Conservation (phyloP, 2,888 invertebrate species). For the Parthenolecanium corni region DNA sequence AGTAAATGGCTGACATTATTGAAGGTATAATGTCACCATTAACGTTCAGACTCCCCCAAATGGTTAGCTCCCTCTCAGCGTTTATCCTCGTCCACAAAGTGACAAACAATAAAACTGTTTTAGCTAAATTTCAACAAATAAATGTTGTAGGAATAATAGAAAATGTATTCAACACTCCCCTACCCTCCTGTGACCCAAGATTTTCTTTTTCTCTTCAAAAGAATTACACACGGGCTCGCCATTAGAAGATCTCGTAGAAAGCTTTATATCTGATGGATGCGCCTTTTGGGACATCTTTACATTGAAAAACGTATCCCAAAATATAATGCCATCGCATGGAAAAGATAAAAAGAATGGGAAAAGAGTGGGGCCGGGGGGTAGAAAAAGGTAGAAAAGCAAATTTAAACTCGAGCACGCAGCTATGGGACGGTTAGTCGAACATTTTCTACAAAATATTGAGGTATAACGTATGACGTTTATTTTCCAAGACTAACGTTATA, state of each 20-base stretch:
- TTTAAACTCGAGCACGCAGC: background rate
- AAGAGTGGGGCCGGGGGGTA: no score
- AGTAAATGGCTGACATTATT: no score
- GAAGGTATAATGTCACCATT: no score
- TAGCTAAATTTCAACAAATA: no score
- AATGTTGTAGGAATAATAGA: no score
- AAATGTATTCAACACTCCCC: no score
- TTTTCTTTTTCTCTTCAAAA: background rate
- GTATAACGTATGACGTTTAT: background rate
- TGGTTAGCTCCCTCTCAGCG: no score
- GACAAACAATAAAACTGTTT: no score
- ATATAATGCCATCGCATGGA: background rate
- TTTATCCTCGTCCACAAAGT: no score
- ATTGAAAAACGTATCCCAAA: background rate
- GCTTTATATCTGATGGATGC: slow-evolving; percentile 1
- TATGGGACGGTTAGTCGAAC: background rate
- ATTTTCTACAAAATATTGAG: background rate
- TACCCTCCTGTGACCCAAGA: no score
- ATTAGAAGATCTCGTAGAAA: background rate
- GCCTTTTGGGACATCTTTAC: background rate
- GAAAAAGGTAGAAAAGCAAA: background rate
- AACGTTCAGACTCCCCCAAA: no score
- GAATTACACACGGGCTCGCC: background rate
- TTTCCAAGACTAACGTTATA: background rate
- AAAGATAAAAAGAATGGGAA: no score